Evolutionary conservation across 2,113 vertebrate genomes (phyloP).

Genomic region (Chloebia gouldiae): DNA sequence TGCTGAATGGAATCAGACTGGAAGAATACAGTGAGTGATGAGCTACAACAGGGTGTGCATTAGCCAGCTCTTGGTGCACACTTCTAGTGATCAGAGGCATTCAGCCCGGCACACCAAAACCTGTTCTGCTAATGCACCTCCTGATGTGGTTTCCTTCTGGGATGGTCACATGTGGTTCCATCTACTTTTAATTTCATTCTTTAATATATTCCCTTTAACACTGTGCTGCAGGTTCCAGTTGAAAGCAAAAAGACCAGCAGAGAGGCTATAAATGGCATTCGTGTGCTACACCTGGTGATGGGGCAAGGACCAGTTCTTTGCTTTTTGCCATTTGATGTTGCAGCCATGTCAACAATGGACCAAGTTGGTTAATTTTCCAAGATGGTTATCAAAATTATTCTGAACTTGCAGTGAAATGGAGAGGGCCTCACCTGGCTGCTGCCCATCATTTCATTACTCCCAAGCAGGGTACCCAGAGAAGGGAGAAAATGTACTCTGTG

Average conservation of each 20-base stretch:
- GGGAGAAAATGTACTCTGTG: background rate
- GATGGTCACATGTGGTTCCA: rapidly evolving
- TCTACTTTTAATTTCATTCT: background rate
- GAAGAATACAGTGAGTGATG: background rate
- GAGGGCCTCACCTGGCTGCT: background rate
- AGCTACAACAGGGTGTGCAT: background rate
- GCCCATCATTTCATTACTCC: background rate
- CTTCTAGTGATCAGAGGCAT: background rate
- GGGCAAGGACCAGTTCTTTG: background rate
- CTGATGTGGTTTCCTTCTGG: background rate
- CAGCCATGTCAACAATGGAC: background rate
- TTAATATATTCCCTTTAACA: background rate
- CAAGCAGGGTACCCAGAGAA: background rate
- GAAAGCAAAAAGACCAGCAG: background rate
- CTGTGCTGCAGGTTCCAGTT: background rate
- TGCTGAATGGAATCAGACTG: background rate
- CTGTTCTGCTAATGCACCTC: background rate
- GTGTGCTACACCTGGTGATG: rapidly evolving
- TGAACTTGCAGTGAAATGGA: background rate
- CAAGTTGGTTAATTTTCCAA: background rate
- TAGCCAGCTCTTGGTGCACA: background rate
- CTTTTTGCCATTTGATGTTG: background rate
- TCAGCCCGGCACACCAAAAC: conserved; percentile 1
- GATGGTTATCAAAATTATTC: background rate
- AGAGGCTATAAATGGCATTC: background rate